A percentile compares a stretch with the other conserved stretches of the same genome.
Conservation (phyloP, 1,140 invertebrate species). For the Zaprionus gabonicus region DNA sequence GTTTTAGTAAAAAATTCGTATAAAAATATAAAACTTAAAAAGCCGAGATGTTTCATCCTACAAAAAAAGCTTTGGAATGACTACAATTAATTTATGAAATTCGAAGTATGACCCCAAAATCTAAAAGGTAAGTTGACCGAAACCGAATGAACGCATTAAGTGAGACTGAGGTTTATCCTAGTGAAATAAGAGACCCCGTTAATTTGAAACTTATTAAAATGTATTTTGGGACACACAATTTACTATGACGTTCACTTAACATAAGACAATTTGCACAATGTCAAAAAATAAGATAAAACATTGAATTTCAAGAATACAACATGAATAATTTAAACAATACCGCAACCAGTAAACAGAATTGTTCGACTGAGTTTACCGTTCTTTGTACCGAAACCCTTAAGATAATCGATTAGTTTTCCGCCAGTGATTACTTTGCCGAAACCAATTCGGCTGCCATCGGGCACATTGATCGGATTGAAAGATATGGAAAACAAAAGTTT, state of each 20-base stretch:
- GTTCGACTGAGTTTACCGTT: conserved; percentile 69
- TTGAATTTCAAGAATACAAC: conserved; percentile 26
- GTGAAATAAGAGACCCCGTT: no score
- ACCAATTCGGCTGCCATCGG: conserved; percentile 69
- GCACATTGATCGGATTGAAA: conserved; percentile 67
- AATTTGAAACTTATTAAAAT: no score
- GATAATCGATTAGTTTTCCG: conserved; percentile 62
- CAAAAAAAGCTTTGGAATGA: neutral
- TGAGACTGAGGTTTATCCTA: no score
- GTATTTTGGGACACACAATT: neutral
- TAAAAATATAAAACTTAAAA: neutral
- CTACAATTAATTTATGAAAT: neutral
- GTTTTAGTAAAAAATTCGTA: no score
- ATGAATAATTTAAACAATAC: conserved; percentile 40
- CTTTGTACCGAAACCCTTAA: conserved; percentile 74
- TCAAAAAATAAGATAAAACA: conserved; percentile 7
- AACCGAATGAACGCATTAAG: no score
- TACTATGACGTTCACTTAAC: neutral
- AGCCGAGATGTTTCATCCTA: neutral
- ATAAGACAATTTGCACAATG: conserved; percentile 22
- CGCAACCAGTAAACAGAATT: conserved; percentile 59
- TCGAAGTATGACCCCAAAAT: neutral
- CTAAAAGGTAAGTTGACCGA: neutral
- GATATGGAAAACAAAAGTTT: conserved; percentile 65
- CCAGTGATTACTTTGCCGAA: conserved; percentile 68